Conservation (phyloP, 2,113 vertebrate species). For the Ammodytes marinus region DNA sequence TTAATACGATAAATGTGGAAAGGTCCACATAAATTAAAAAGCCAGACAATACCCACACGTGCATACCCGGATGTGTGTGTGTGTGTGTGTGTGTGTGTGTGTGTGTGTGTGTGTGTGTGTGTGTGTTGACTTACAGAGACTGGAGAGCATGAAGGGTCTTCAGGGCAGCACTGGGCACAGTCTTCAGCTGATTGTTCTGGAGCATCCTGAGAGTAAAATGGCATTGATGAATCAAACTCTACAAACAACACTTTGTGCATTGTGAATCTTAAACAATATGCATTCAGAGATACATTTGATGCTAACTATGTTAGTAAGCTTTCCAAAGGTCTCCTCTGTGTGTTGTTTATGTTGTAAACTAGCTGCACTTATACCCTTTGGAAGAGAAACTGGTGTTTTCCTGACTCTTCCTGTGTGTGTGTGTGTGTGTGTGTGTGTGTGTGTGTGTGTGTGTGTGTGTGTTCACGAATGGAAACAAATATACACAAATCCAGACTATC, state of each 20-base stretch:
- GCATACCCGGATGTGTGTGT: background rate
- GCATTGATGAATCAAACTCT: conserved; percentile 10
- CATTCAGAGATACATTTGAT: background rate
- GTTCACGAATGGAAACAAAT: background rate
- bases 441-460: background rate
- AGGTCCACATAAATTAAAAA: conserved; percentile 12
- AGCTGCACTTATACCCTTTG: background rate
- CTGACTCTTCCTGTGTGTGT: background rate
- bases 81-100: background rate
- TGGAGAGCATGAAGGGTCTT: conserved; percentile 91
- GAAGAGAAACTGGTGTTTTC: background rate
- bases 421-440: background rate
- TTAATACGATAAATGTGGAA: background rate
- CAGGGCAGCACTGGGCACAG: conserved; percentile 92
- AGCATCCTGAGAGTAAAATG: conserved; percentile 88
- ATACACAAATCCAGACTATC: background rate
- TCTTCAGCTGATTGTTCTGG: conserved; percentile 97
- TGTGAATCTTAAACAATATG: background rate
- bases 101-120: conserved; percentile 1
- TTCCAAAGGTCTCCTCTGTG: background rate
- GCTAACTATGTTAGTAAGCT: background rate
- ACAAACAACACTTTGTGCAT: background rate
- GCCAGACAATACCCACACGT: background rate
- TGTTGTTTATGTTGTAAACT: background rate
- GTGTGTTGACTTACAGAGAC: conserved; percentile 91